Evolutionary conservation across 2,888 invertebrate species (phyloP), one percentile per base, ranked within the genome.

Genomic region (Aphidoletes aphidimyza): DNA sequence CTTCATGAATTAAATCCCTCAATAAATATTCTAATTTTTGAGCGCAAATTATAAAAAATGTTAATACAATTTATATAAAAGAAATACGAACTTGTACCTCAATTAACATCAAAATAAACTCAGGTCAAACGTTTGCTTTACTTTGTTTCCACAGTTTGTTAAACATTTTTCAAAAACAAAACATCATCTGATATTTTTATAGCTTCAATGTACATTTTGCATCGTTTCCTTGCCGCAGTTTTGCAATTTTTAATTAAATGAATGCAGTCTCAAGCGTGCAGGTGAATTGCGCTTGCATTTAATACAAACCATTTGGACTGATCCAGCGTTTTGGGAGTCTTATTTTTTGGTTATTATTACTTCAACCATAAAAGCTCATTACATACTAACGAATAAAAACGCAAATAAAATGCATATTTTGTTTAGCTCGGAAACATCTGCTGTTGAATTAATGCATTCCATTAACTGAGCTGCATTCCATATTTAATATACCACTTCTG

Each of bases 381-480:
- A 83, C 83, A 26, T 19, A 0, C 0, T 37, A 26, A 83, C 26
- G 83, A 83, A 83, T 39, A 83, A 83, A 17, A 45, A 83, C 34
- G 37, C 36, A 81, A 81, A 81, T 81, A 11, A 81, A 81, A 81
- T 81, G 19, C n/a, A 14, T 81, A 8, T 39, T 81, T 36, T 81
- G 30, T 22, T 54, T 22, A 22, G 22, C 6, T 54, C 2, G 9
- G 17, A 54, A 14, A 22, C 54, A 22, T 54, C 54, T 54, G 54
- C 22, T 54, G n/a, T n/a, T 54, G 54, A 54, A 54, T 54, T 54
- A 54, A n/a, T 54, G 54, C 54, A 54, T 22, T 54, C n/a, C 54
- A 22, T 54, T 22, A n/a, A 22, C n/a, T 6, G 22, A 5, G 9
- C 54, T 54, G 54, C 54, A 54, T 54, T 54, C 6, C 6, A 54